A percentile compares a stretch with the other conserved stretches of the same genome.
Conservation (phyloP, 2,797 vertebrate genomes). For the Kryptopterus vitreolus region DNA sequence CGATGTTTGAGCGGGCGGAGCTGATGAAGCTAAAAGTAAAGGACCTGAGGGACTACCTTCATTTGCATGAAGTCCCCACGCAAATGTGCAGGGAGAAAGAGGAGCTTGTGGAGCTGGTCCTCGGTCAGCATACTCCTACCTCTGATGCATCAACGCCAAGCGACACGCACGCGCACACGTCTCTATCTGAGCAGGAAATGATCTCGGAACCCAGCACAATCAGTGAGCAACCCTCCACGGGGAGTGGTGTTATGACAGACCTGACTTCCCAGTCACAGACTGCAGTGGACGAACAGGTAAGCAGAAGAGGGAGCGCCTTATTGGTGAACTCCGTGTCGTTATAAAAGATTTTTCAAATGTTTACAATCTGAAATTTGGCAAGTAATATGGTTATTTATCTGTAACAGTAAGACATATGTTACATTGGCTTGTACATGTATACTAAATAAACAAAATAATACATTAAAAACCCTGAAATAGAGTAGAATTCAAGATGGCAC, state of each 20-base stretch:
- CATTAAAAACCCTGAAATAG: neutral
- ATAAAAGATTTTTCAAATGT: neutral
- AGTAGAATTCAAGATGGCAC: neutral
- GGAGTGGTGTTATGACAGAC: constrained; percentile 22
- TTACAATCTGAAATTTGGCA: neutral
- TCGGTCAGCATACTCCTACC: constrained; percentile 78
- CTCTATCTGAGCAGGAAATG: constrained; percentile 49
- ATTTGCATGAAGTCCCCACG: constrained; percentile 86
- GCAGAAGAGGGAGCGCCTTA: neutral
- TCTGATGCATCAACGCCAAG: constrained; percentile 58
- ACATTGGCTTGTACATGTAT: neutral
- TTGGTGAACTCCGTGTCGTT: neutral
- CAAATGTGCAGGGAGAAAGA: constrained; percentile 94
- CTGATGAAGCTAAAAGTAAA: constrained; percentile 85
- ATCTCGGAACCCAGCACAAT: constrained; percentile 25
- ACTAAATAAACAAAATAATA: neutral
- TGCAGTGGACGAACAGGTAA: constrained; percentile 79
- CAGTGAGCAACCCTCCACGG: constrained; percentile 28
- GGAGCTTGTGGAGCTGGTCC: constrained; percentile 90
- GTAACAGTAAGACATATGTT: neutral
- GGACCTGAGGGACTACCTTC: constrained; percentile 92
- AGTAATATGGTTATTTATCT: neutral
- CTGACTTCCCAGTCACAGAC: constrained; percentile 40
- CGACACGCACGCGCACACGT: constrained; percentile 40
- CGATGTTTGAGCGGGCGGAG: constrained; percentile 69